phyloP scores from a whole-genome alignment of 2,797 vertebrate genomes.

The Sebastes cheni region DNA sequence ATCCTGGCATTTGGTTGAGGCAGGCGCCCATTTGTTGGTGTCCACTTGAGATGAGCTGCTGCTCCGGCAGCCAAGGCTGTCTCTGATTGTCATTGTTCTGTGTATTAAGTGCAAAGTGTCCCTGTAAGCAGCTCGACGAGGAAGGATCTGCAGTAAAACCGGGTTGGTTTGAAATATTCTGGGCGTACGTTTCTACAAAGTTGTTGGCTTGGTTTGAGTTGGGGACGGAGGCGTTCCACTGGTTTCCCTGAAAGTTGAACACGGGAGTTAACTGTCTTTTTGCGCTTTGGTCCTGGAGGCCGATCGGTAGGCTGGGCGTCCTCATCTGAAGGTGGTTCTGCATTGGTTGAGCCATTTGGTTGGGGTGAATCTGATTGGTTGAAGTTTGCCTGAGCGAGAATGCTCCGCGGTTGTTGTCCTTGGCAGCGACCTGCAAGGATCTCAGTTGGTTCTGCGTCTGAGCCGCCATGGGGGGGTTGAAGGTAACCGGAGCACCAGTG shows the following conservation, averaged over 20 bases:
- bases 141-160: constrained; percentile 15
- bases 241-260: constrained; percentile 44
- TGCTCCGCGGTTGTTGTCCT: constrained; percentile 5
- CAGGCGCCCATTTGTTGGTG: constrained; percentile 34
- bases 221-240: constrained; percentile 53
- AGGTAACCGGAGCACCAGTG: constrained; percentile 11
- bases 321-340: constrained; percentile 46
- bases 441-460: constrained; percentile 48
- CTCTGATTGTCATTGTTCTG: constrained; percentile 43
- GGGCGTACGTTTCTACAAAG: constrained; percentile 37
- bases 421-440: neutral
- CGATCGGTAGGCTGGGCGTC: neutral
- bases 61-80: constrained; percentile 52
- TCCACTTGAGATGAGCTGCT: constrained; percentile 33
- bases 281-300: constrained; percentile 48
- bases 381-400: constrained; percentile 32
- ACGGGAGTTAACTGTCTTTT: constrained; percentile 1
- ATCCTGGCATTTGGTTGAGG: constrained; percentile 44
- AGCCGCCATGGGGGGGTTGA: constrained; percentile 21
- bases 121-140: constrained; percentile 35
- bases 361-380: constrained; percentile 29
- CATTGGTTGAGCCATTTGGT: constrained; percentile 32
- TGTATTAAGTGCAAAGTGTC: constrained; percentile 50
- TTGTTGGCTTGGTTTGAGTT: constrained; percentile 10
- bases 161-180: constrained; percentile 53